Base-by-base conservation (phyloP, 2,888 invertebrate species). In the Lasioglossum vierecki region DNA sequence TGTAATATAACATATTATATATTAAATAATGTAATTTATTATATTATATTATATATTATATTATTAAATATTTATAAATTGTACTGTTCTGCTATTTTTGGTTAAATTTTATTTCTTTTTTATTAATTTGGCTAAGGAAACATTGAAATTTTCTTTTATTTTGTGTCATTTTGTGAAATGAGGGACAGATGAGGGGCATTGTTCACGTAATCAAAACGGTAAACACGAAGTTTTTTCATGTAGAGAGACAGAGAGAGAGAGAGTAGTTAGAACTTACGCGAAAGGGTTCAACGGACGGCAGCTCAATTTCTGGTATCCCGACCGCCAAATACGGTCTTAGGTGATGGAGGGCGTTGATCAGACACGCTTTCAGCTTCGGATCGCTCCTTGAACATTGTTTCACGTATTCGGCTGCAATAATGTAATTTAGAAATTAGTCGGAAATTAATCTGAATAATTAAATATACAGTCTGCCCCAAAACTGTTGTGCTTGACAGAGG, bases 341-440 rank as follows among this genome's bases (percentile, higher is more conserved):
- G 86, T 95, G 95, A 83, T 95, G 95, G 22, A 96, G 92, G 44
- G 95, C 93, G 75, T 93, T 91, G 70, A 95, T 94, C 83, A 95
- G 91, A 88, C 95, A 96, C 22, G 92, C 90, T 79, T 94, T 94
- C 77, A 95, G 78, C 68, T 95, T 92, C 0, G 95, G 95, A 86
- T 95, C 95, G 82, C 96, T 95, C 91, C 96, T 96, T 80, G 95
- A 96, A 90, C 97, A 97, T 94, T 97, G 97, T 91, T 97, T 97
- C 74, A 97, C 96, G 92, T 97, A 97, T 84, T 93, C 92, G 35
- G 94, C 94, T 94, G 88, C 22, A 89, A 85, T 41, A n/a, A 22
- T 4, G 35, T 13, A 73, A 76, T 13, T 13, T 2, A 2, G 9
- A 35, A 39, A 22, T 68, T 68, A 68, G 11, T 30, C 30, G 0